Conservation (phyloP, 1,140 invertebrate genomes). For the Drosophila cardini region DNA sequence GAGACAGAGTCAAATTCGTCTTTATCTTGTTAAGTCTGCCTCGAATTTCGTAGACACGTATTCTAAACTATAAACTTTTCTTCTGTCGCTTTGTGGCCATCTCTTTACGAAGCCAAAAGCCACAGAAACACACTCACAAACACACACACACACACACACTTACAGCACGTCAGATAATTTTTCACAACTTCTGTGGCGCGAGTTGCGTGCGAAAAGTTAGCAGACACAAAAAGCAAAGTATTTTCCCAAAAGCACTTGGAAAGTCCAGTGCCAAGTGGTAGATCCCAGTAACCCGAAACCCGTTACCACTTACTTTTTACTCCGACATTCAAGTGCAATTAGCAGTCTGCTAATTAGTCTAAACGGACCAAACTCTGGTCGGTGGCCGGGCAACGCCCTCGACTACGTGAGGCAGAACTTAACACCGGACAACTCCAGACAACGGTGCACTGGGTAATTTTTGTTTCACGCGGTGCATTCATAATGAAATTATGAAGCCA, state of each 20-base stretch:
- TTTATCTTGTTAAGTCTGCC: constrained; percentile 1
- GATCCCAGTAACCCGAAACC: neutral
- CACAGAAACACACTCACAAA: neutral
- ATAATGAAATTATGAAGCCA: constrained; percentile 79
- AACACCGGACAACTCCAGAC: constrained; percentile 11
- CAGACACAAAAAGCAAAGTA: constrained; percentile 31
- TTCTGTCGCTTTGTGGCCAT: neutral
- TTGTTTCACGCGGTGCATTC: constrained; percentile 61
- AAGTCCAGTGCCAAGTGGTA: constrained; percentile 1
- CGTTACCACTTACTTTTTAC: constrained; percentile 47
- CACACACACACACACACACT: constrained; percentile 1
- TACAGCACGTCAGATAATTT: constrained; percentile 54
- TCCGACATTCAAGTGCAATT: constrained; percentile 75
- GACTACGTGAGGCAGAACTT: constrained; percentile 27
- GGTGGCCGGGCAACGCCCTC: constrained; percentile 32
- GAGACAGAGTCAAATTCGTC: neutral
- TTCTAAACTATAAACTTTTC: constrained; percentile 23
- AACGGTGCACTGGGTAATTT: constrained; percentile 48
- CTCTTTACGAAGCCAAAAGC: constrained; percentile 14
- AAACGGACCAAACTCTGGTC: constrained; percentile 45
- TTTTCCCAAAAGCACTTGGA: constrained; percentile 10
- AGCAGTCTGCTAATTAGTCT: constrained; percentile 78
- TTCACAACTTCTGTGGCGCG: constrained; percentile 54
- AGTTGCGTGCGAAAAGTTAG: constrained; percentile 63
- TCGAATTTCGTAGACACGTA: constrained; percentile 5